phyloP scores from a whole-genome alignment of 2,797 vertebrate genomes.

The Enteromius unitaeniatus region DNA sequence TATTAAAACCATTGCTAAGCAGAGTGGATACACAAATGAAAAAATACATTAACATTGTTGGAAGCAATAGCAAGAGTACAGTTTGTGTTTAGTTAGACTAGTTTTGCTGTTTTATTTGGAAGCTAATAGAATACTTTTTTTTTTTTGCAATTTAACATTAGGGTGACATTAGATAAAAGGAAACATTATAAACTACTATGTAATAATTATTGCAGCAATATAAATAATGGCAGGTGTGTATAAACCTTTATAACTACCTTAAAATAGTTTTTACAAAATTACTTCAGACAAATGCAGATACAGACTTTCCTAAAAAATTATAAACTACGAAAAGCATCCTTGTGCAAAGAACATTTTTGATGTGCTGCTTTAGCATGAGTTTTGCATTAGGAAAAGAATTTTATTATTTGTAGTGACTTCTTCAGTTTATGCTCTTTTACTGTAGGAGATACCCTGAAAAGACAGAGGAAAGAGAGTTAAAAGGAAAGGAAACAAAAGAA shows the following conservation, averaged over 20 bases:
- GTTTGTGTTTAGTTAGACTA: neutral
- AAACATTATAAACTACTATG: neutral
- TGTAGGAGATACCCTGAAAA: constrained; percentile 15
- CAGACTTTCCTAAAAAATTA: neutral
- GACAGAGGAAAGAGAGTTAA: constrained; percentile 31
- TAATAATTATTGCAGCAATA: neutral
- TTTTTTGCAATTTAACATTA: neutral
- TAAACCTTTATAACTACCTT: neutral
- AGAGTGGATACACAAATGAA: neutral
- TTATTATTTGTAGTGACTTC: neutral
- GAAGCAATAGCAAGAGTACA: neutral
- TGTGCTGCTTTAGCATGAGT: neutral
- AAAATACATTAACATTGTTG: neutral
- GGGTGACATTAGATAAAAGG: neutral
- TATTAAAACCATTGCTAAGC: neutral
- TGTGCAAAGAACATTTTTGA: neutral
- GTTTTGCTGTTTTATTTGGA: neutral
- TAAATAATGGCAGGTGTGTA: neutral
- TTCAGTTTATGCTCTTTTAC: neutral
- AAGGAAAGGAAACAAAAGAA: constrained; percentile 7
- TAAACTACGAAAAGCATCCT: neutral
- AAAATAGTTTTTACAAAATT: neutral
- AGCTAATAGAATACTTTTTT: neutral
- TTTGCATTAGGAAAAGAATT: neutral
- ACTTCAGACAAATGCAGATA: neutral